Conservation (phyloP, 2,888 invertebrate species). For the Allophyes oxyacanthae region DNA sequence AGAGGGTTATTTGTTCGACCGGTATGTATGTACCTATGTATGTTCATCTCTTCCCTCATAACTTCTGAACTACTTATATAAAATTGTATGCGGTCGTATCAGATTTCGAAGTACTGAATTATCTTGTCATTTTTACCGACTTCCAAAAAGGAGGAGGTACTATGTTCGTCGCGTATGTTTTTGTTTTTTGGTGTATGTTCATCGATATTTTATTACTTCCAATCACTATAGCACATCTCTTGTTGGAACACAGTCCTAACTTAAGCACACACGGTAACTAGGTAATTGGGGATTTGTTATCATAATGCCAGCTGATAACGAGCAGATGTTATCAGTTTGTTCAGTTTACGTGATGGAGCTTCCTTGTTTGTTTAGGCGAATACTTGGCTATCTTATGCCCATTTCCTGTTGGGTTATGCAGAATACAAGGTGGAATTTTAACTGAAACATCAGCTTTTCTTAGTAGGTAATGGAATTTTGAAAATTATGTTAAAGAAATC, state of each 20-base stretch:
- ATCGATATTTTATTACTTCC: neutral
- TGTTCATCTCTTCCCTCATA: too few species aligned
- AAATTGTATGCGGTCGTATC: too few species aligned
- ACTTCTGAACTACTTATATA: neutral
- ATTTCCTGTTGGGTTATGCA: constrained; percentile 24
- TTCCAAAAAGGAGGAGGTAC: too few species aligned
- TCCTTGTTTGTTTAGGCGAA: constrained; percentile 30
- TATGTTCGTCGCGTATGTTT: too few species aligned
- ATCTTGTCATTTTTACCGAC: too few species aligned
- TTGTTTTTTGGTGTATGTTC: too few species aligned
- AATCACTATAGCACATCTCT: constrained; percentile 3
- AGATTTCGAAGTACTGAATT: too few species aligned
- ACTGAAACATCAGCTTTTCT: too few species aligned
- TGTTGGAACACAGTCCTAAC: constrained; percentile 24
- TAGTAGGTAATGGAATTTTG: too few species aligned
- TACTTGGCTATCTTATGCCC: constrained; percentile 10
- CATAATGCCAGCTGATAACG: constrained; percentile 56
- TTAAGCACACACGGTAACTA: constrained; percentile 59
- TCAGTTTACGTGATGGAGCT: constrained; percentile 19
- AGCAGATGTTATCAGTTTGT: constrained; percentile 37
- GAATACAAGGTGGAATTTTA: neutral
- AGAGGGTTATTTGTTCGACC: too few species aligned
- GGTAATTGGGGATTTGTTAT: constrained; percentile 73
- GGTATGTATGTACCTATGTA: too few species aligned
- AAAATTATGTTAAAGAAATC: too few species aligned